Evolutionary conservation across 2,113 vertebrate genomes (phyloP).

Genomic region (Coryphaenoides rupestris): DNA sequence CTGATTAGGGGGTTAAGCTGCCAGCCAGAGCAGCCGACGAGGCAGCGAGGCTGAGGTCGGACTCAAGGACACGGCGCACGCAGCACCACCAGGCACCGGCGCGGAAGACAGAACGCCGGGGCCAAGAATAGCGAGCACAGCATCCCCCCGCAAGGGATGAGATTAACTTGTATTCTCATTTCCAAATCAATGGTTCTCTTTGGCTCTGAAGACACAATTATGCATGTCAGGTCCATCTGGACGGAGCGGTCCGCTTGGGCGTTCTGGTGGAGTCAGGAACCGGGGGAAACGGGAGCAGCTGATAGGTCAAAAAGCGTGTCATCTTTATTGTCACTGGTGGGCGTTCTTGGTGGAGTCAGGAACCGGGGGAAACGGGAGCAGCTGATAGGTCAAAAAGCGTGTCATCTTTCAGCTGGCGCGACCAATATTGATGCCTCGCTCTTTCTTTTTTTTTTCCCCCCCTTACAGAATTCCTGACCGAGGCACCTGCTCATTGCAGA

Average conservation of each 20-base stretch:
- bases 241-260: not conserved
- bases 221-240: conserved; percentile 25
- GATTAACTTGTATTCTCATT: conserved; percentile 20
- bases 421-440: conserved; percentile 1
- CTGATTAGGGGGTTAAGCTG: conserved; percentile 50
- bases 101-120: conserved; percentile 7
- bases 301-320: conserved; percentile 35
- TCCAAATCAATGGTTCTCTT: conserved; percentile 12
- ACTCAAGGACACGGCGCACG: conserved; percentile 31
- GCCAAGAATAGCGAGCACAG: conserved; percentile 13
- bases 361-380: conserved; percentile 28
- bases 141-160: conserved; percentile 29
- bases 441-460: not conserved
- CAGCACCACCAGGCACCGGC: conserved; percentile 17
- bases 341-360: not conserved
- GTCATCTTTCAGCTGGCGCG: conserved; percentile 25
- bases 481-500: conserved; percentile 23
- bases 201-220: conserved; percentile 16
- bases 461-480: conserved; percentile 20
- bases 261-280: not conserved
- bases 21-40: conserved; percentile 23
- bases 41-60: conserved; percentile 29
- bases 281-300: conserved; percentile 35
- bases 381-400: conserved; percentile 36
- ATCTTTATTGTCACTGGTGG: too few relatives aligned